Evolutionary conservation across 2,888 invertebrate species (phyloP), one percentile per base, ranked within the genome.

Genomic region (Pristionchus maxplancki): DNA sequence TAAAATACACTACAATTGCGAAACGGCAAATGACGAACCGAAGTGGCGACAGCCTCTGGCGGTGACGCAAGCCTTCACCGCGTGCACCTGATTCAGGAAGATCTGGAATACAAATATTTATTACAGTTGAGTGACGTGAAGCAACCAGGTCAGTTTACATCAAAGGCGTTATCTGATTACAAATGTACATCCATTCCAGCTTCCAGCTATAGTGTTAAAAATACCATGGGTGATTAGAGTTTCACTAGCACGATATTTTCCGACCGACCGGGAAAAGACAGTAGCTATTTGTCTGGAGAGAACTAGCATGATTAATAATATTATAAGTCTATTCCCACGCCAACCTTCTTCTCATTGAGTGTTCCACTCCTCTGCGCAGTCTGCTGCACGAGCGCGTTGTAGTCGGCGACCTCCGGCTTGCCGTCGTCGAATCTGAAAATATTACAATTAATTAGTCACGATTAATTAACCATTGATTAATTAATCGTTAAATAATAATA

Each of bases 11-110:
- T 50, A 50, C 11, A n/a, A 8, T 17, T 50, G 17, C 17, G 67
- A 37, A 31, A 71, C 17, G 34, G 11, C 0, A 71, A 71, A 13
- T 8, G 50, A 24, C 82, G 20, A 20, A 71, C 86, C 71, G 71
- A 87, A 87, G 31, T 87, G 86, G 34, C 86, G 67, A 50, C 67
- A 87, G 24, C 86, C 86, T 50, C 86, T 20, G 48, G 71, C 86
- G 50, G 67, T 87, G 2, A 87, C 86, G 50, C 86, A 87, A 24
- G 86, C 67, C n/a, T 87, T 87, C 37, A 87, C 71, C 31, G 86
- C 86, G 50, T 71, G 86, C 24, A 58, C 86, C n/a, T 87, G 48
- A 40, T 53, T 87, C 24, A 87, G 86, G 71, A 87, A 71, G 71
- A 71, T 28, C 86, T 87, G 71, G 24, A 87, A 48, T 24, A 24